These are phyloP conservation scores for Piscicola geometra DNA, from an alignment of 2,888 invertebrate genomes.

Conservation along the genomic window DNA sequence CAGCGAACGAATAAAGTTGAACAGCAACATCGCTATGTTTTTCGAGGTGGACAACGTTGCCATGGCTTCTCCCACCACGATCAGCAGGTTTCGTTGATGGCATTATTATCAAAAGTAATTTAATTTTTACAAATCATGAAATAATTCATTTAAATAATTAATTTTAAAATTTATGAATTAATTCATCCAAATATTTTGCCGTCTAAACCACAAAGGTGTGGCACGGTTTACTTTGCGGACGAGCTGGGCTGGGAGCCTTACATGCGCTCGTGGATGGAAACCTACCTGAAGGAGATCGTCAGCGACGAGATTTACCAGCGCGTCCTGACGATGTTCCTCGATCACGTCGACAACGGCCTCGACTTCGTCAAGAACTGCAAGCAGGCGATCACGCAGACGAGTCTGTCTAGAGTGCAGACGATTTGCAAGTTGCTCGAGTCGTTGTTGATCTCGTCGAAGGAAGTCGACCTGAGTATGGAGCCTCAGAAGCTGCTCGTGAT, in stretches of 20 bases:
- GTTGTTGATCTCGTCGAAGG: conserved; percentile 64
- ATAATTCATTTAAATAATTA: no score
- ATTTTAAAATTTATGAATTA: no score
- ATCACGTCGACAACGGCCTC: conserved; percentile 67
- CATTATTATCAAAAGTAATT: neutral
- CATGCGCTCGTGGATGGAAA: conserved; percentile 71
- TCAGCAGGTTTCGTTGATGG: conserved; percentile 61
- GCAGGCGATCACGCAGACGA: conserved; percentile 68
- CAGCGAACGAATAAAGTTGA: conserved; percentile 82
- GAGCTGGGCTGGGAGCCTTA: conserved; percentile 77
- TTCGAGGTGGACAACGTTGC: conserved; percentile 73
- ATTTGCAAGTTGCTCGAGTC: conserved; percentile 71
- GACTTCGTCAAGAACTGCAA: conserved; percentile 67
- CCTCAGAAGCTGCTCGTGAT: conserved; percentile 61
- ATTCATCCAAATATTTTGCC: no score
- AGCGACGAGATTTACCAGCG: conserved; percentile 62
- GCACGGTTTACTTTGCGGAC: conserved; percentile 82
- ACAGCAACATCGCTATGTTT: conserved; percentile 81
- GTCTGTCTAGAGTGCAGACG: conserved; percentile 65
- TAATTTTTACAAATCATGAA: no score
- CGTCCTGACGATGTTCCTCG: conserved; percentile 65
- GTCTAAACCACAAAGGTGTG: conserved; percentile 55
- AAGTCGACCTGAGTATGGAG: conserved; percentile 63
- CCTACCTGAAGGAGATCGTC: conserved; percentile 54
- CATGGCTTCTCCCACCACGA: conserved; percentile 86